Base-by-base conservation (phyloP, 2,888 invertebrate genomes). In the Frankliniella intonsa region DNA sequence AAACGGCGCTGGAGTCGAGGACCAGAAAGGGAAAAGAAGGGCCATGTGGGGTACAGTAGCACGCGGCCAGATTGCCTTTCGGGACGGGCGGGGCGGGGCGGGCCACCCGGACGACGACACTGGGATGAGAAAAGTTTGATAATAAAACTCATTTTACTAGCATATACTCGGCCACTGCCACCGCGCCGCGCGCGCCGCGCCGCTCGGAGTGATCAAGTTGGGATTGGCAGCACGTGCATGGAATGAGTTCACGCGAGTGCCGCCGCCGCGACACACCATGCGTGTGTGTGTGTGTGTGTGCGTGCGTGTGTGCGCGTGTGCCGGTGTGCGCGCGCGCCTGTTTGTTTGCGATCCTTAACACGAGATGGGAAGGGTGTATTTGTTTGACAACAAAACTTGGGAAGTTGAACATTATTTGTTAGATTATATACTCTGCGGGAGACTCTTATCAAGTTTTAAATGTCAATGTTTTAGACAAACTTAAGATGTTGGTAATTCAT, bases 1-100 rank as follows among this genome's bases (percentile, higher is more conserved):
- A 38, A 38, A 38, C 38, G 38, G 38, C 38, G 38, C 38, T 5
- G 38, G 38, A 38, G 38, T 38, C 38, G 38, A 38, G 38, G 38
- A 5, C 38, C 38, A 38, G 38, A 38, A 38, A 38, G 38, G 3
- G 38, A 5, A 38, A 38, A 38, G 55, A 17, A 55, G 55, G 55
- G 55, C 14, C 14, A 62, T 11, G 62, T 7, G 62, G 62, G 8
- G 14, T 3, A 62, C 62, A n/a, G 17, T n/a, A 62, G 3, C 14
- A 14, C 14, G 14, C 19, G 17, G 62, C 12, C 62, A 62, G 62
- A 17, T 62, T 10, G 62, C 62, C 62, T 10, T n/a, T 14, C 14
- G 14, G 55, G 12, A 55, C 55, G 17, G 87, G 86, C 85, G 85
- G 87, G 84, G 84, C 84, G 85, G 83, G 84, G 84, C 85, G 83